Evolutionary conservation across 2,888 invertebrate species (phyloP), one percentile per base, ranked within the genome.

Genomic region (Scaptodrosophila latifasciaeformis): DNA sequence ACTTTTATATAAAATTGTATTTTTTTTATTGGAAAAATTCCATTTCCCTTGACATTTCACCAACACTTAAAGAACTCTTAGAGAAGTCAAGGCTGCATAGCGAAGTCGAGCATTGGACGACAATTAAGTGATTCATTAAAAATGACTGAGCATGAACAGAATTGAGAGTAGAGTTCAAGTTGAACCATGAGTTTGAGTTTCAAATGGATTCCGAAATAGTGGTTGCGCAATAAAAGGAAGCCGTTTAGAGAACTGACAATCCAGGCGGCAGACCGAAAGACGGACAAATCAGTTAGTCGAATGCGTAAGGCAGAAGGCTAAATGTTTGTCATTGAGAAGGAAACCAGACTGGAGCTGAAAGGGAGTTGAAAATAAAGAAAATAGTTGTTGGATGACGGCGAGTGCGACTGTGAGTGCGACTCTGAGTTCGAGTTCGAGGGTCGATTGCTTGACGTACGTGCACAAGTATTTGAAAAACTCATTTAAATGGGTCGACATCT

Each of bases 61-160:
- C n/a, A n/a, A n/a, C n/a, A n/a, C n/a, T n/a, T n/a, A n/a, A n/a
- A n/a, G n/a, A n/a, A n/a, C n/a, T n/a, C n/a, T n/a, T n/a, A n/a
- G n/a, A n/a, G n/a, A n/a, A n/a, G n/a, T n/a, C n/a, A n/a, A n/a
- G n/a, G n/a, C n/a, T n/a, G n/a, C n/a, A n/a, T n/a, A n/a, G n/a
- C n/a, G n/a, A 15, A 37, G 37, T 37, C 13, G 15, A 37, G 17
- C 50, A 47, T 62, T 53, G 70, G 53, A 80, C 63, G 62, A 74
- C 76, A 77, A 77, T 77, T 77, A 77, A 77, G 81, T 69, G 76
- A 77, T 81, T 77, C 81, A 77, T 77, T 77, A 81, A 81, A 76
- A 77, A 70, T 74, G 75, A 80, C 81, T 80, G 65, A 80, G 77
- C 70, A 71, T 65, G 69, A 79, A 76, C 79, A 72, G 60, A 79